Conservation (phyloP, 2,113 vertebrate species). For the Podarcis muralis region DNA sequence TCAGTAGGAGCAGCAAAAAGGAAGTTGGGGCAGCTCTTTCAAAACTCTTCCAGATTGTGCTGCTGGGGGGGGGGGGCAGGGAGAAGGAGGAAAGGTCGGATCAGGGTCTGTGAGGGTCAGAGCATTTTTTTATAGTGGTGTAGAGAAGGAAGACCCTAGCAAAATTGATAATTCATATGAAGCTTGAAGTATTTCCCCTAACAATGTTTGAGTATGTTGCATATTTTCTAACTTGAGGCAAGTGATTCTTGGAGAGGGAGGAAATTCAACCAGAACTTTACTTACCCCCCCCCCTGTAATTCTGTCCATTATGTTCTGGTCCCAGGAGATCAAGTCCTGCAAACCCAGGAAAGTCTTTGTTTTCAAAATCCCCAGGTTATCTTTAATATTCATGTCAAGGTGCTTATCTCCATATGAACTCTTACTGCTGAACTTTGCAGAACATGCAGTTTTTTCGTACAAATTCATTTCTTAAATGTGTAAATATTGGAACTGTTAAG, state of each 20-base stretch:
- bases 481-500: constrained; percentile 62
- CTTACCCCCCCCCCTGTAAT: not conserved
- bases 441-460: constrained; percentile 54
- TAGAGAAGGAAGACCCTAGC: not conserved
- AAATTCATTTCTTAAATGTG: constrained; percentile 62
- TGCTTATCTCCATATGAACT: constrained; percentile 52
- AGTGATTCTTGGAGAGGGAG: not conserved
- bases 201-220: not conserved
- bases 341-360: not conserved
- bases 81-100: not conserved
- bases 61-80: not conserved
- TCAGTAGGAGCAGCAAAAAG: not conserved
- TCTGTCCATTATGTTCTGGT: not conserved
- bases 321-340: not conserved
- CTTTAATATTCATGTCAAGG: constrained; percentile 30
- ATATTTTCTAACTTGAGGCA: not conserved
- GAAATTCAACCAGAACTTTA: not conserved
- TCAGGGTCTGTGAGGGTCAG: not conserved
- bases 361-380: not conserved
- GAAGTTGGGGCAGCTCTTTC: not conserved
- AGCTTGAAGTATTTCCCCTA: not conserved
- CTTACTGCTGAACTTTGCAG: constrained; percentile 58
- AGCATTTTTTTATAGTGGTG: not conserved
- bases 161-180: not conserved
- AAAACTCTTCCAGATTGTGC: not conserved